Conservation (phyloP, 2,113 vertebrate species). For the Phalacrocorax aristotelis region DNA sequence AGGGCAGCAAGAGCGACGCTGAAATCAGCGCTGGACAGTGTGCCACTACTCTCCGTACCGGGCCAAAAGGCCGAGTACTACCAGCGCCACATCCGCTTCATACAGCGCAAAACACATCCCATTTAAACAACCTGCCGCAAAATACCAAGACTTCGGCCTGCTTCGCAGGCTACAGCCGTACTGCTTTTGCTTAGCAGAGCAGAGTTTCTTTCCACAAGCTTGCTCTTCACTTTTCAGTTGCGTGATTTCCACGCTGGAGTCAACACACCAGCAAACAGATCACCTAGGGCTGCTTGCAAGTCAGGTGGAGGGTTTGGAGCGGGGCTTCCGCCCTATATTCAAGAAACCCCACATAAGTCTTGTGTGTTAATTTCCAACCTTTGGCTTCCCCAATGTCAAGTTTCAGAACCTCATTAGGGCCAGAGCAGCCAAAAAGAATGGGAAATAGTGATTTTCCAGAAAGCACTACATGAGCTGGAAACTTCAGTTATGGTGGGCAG, state of each 20-base stretch:
- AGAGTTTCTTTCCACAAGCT: too few relatives aligned
- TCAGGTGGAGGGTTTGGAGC: background rate
- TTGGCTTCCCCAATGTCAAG: background rate
- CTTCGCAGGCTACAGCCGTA: rapidly evolving
- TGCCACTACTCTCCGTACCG: rapidly evolving
- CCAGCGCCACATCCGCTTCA: background rate
- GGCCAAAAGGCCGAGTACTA: too few relatives aligned
- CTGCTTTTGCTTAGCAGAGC: background rate
- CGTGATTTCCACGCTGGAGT: rapidly evolving
- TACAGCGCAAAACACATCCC: rapidly evolving
- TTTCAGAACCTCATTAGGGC: background rate
- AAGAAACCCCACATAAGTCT: background rate
- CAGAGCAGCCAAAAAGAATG: background rate
- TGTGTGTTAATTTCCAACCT: background rate
- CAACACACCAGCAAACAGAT: background rate
- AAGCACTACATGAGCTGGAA: background rate
- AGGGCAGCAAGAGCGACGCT: background rate
- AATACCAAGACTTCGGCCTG: background rate
- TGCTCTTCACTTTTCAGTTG: background rate
- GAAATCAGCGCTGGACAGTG: background rate
- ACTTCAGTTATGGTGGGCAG: background rate
- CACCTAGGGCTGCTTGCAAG: rapidly evolving
- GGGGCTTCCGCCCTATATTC: background rate
- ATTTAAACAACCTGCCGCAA: background rate
- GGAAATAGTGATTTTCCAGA: background rate